Base-by-base conservation (phyloP, 2,888 invertebrate species). In the Agonum fuliginosum region DNA sequence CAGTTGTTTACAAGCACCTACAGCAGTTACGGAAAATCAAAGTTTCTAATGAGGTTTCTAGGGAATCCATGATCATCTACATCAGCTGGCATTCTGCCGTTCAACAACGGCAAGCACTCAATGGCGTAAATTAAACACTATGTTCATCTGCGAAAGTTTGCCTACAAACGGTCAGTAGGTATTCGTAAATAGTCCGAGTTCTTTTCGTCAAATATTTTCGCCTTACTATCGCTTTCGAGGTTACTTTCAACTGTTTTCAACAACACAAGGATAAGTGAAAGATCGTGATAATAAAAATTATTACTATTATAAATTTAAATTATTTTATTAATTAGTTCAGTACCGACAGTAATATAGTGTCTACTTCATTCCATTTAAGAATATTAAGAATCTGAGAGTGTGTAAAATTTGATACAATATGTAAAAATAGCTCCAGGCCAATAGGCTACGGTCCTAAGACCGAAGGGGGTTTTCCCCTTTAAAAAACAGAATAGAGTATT, bases 11-110 rank as follows among this genome's bases (percentile, higher is more conserved):
- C 24, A 54, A 54, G 34, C 17, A 62, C 10, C 12, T 24, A 54
- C 22, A 22, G 4, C 22, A 62, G 30, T 34, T 62, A 37, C 62
- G 62, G 62, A 62, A 37, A 34, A 34, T 34, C n/a, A 12, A n/a
- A 14, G 37, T 58, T 73, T 73, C 58, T 58, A 73, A 73, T 73
- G 73, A 58, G 73, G 73, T 73, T 73, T 73, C 73, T 73, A 58
- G 73, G 54, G 62, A 73, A 73, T 58, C 73, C 58, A 10, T 73
- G 73, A 54, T 70, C 43, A 70, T 37, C 43, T 46, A 43, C 70
- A 70, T 70, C 62, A 62, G 30, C 62, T 69, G 69, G 20, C 62
- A 10, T 14, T 34, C 19, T 37, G 37, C 37, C 37, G 37, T 3
- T 51, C 17, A 51, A 70, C 43, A 46, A 70, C 6, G 27, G 6